Percentiles rank a stretch among this genome's conserved stretches.
Conservation (phyloP, 2,113 vertebrate genomes). For the Terrapene triunguis region DNA sequence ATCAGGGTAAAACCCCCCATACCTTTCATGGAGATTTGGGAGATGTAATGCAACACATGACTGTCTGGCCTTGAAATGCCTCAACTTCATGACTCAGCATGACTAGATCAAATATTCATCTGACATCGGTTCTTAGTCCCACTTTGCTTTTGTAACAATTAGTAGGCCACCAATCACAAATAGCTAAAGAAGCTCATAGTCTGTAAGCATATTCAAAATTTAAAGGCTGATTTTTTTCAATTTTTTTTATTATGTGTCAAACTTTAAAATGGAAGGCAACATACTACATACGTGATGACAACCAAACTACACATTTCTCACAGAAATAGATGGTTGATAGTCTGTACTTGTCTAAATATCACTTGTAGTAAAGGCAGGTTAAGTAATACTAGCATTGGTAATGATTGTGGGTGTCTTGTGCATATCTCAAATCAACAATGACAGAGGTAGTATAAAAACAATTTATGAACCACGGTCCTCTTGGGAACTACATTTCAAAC, state of each 20-base stretch:
- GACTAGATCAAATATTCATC: neutral
- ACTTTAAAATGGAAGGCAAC: constrained; percentile 58
- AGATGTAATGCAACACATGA: neutral
- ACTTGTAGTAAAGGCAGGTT: constrained; percentile 50
- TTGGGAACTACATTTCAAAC: constrained; percentile 79
- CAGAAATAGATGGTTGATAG: constrained; percentile 52
- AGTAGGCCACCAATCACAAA: neutral
- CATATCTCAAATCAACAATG: constrained; percentile 78
- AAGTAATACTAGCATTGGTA: constrained; percentile 67
- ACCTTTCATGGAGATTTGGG: constrained; percentile 1
- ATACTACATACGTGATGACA: constrained; percentile 45
- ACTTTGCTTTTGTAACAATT: neutral
- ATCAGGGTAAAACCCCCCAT: neutral
- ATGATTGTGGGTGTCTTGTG: constrained; percentile 68
- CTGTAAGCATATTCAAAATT: neutral
- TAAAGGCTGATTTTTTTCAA: constrained; percentile 3
- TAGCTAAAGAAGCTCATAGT: neutral
- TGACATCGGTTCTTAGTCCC: neutral
- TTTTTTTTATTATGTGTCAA: constrained; percentile 53
- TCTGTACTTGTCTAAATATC: constrained; percentile 57
- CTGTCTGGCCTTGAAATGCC: neutral
- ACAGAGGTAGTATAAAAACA: constrained; percentile 81
- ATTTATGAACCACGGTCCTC: constrained; percentile 80
- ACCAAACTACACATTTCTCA: constrained; percentile 44
- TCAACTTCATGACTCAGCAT: neutral